A percentile compares a stretch with the other conserved stretches of the same genome.
Conservation (phyloP, 2,888 invertebrate genomes). For the Colostygia pectinataria region DNA sequence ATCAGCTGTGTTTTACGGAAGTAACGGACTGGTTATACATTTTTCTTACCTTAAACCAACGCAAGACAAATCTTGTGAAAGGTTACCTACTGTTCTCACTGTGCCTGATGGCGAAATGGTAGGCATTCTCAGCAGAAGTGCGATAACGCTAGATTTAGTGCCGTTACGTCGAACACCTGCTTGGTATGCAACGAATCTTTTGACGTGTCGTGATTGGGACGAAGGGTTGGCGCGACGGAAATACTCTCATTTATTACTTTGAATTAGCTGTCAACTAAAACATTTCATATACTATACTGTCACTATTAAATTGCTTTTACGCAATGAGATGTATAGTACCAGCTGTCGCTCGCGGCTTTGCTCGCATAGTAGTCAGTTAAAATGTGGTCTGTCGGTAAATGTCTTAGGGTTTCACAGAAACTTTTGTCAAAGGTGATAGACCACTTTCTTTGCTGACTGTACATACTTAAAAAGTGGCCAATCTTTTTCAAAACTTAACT, state of each 20-base stretch:
- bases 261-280: conserved; percentile 16
- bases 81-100: background rate
- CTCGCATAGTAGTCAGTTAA: too few species aligned
- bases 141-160: conserved; percentile 32
- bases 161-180: conserved; percentile 24
- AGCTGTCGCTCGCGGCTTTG: too few species aligned
- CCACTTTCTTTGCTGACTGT: too few species aligned
- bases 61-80: background rate
- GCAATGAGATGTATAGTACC: too few species aligned
- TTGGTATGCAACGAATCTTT: conserved; percentile 31
- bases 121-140: conserved; percentile 14
- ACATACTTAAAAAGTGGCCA: too few species aligned
- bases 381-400: too few species aligned
- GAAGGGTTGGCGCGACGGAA: conserved; percentile 2
- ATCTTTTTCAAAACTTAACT: too few species aligned
- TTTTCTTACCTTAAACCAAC: too few species aligned
- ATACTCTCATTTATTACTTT: conserved; percentile 17
- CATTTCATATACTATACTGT: background rate
- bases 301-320: background rate
- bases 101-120: conserved; percentile 20
- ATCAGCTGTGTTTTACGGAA: too few species aligned
- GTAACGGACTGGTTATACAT: too few species aligned
- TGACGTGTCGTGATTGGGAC: conserved; percentile 20
- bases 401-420: too few species aligned
- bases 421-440: too few species aligned